Percentiles rank a stretch among this genome's conserved stretches.
Conservation (phyloP, 2,113 vertebrate species). For the Callocephalon fimbriatum region DNA sequence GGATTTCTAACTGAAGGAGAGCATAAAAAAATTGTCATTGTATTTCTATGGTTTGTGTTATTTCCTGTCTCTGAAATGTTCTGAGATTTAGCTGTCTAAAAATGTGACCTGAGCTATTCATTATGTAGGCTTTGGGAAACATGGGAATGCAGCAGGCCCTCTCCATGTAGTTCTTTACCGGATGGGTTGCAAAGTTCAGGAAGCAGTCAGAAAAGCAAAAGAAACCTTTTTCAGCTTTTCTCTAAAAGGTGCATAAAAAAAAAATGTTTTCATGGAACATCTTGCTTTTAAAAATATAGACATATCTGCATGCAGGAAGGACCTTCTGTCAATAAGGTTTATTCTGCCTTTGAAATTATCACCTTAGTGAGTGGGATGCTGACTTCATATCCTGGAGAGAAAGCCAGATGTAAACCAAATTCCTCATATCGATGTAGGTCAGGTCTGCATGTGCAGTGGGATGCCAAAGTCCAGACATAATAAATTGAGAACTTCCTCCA, state of each 20-base stretch:
- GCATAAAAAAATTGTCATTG: background rate
- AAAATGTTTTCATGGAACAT: background rate
- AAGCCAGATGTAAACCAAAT: background rate
- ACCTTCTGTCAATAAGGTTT: background rate
- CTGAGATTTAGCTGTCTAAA: background rate
- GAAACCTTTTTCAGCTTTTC: background rate
- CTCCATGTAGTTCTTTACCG: fast-evolving
- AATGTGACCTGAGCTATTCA: background rate
- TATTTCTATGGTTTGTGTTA: background rate
- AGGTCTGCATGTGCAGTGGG: background rate
- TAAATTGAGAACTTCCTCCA: background rate
- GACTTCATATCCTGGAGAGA: background rate
- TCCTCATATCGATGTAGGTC: background rate
- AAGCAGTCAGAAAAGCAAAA: background rate
- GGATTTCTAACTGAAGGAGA: background rate
- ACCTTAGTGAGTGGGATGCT: background rate
- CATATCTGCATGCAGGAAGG: background rate
- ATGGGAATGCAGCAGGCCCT: background rate
- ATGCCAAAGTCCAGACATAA: background rate
- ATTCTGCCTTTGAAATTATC: background rate
- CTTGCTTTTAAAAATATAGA: background rate
- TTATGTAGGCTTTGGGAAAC: background rate
- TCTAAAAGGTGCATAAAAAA: background rate
- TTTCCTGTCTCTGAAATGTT: background rate
- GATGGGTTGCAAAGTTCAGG: background rate